Evolutionary conservation across 92 coral and sea anemone species (phyloP), one percentile per base, ranked within the genome.

Genomic region (Zoanthus sansibaricus): DNA sequence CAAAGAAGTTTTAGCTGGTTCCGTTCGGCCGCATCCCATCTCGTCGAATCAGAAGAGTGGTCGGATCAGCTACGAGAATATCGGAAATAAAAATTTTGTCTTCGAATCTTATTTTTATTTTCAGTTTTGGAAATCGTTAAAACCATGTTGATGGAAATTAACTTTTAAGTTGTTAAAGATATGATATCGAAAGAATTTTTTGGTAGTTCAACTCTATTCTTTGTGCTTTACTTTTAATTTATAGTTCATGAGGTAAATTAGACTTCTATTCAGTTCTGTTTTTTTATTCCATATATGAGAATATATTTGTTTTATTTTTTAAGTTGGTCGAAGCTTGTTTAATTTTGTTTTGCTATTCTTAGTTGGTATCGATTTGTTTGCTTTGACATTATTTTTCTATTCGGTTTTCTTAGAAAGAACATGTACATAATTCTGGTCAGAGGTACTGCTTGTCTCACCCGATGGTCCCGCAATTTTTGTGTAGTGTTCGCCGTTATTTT

Each of bases 241-340:
- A 9, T 12, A 14, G 10, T 52, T 31, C 13, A 64, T 46, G 59
- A 2, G 42, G 85, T 66, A 66, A 73, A 59, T 80, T 80, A 74
- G 61, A 66, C 75, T 80, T 45, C 54, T 32, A 51, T 64, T 49
- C 59, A 45, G 46, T 21, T 80, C 56, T 80, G 18, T 46, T 80
- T n/a, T 64, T 80, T 80, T 66, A 68, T 80, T 20, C 85, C 85
- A 18, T 66, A 80, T 80, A 80, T 66, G 85, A 45, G 74, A 66
- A 80, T 80, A 64, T 80, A 66, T 80, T 32, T 16, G 37, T 79
- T 79, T 64, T 64, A 25, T n/a, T 8, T 49, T 49, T 21, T 66
- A 69, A 64, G 49, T 78, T 31, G 71, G 74, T 66, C 46, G 75
- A 64, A 80, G 85, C 85, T 64, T 80, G 85, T 80, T 80, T 80